Evolutionary conservation across 2,113 vertebrate genomes (phyloP).

Genomic region (Gymnogyps californianus): DNA sequence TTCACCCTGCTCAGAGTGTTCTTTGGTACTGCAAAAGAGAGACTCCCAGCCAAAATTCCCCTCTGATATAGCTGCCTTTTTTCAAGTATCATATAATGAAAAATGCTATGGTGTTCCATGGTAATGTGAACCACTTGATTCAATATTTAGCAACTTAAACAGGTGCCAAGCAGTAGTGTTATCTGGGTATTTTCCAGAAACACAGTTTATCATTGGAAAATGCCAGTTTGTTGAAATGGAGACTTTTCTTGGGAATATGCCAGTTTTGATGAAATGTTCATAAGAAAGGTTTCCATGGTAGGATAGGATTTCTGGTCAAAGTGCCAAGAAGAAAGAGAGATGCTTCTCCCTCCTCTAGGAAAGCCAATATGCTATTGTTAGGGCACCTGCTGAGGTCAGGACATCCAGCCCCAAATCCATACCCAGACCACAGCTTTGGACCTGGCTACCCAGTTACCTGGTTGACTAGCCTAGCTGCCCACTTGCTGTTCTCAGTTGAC

Average conservation of each 20-base stretch:
- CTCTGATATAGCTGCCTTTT: neutral
- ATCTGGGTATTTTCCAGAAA: constrained; percentile 33
- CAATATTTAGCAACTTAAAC: constrained; percentile 22
- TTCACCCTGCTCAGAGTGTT: neutral
- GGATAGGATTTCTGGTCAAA: constrained; percentile 32
- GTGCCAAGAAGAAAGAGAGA: neutral
- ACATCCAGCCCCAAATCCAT: neutral
- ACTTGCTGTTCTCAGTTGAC: neutral
- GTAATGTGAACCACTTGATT: constrained; percentile 17
- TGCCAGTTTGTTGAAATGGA: constrained; percentile 3
- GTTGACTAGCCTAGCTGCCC: neutral
- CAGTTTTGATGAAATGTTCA: constrained; percentile 21
- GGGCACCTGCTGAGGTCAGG: neutral
- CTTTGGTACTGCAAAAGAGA: neutral
- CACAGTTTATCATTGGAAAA: neutral
- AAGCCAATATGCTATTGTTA: neutral
- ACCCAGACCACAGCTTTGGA: neutral
- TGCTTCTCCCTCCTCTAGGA: neutral
- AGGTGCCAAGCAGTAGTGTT: constrained; percentile 5
- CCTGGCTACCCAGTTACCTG: neutral
- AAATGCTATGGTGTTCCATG: neutral
- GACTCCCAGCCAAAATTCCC: neutral
- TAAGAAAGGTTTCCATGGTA: neutral
- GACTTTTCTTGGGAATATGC: neutral
- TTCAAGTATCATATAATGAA: neutral